These are phyloP conservation scores for Xiphorhynchus erythropygius DNA, from an alignment of 2,797 vertebrate species.

Conservation along the genomic window DNA sequence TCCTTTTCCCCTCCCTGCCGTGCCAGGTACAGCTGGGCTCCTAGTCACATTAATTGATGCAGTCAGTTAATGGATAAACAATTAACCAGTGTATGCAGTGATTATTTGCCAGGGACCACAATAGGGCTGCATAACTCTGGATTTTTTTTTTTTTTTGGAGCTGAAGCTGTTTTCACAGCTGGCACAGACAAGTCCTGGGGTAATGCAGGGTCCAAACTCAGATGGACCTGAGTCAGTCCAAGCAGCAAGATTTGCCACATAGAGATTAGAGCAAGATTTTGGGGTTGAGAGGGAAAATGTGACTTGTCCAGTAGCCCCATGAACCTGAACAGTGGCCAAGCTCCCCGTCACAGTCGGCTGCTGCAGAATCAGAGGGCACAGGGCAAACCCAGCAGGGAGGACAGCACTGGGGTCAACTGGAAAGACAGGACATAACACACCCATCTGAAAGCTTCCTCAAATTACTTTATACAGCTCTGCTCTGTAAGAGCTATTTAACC, in stretches of 20 bases:
- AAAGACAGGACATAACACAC: rapidly evolving
- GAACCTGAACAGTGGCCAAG: rapidly evolving
- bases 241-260: background rate
- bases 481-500: background rate
- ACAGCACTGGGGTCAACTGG: background rate
- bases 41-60: background rate
- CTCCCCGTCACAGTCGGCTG: background rate
- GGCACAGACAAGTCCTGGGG: background rate
- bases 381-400: background rate
- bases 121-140: background rate
- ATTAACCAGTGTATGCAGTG: slow-evolving; percentile 18
- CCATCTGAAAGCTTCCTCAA: background rate
- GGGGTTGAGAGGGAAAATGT: background rate
- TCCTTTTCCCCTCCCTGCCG: background rate
- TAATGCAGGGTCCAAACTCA: background rate
- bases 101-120: background rate
- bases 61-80: slow-evolving; percentile 60
- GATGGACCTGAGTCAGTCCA: background rate
- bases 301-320: background rate
- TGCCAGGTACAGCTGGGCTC: slow-evolving; percentile 47
- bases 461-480: background rate
- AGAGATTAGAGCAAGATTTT: background rate
- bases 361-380: background rate
- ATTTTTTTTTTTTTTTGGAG: background rate
- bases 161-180: background rate